A percentile compares a stretch with the other conserved stretches of the same genome.
Conservation (phyloP, 23 tunicate genomes). For the Ciona savignyi region DNA sequence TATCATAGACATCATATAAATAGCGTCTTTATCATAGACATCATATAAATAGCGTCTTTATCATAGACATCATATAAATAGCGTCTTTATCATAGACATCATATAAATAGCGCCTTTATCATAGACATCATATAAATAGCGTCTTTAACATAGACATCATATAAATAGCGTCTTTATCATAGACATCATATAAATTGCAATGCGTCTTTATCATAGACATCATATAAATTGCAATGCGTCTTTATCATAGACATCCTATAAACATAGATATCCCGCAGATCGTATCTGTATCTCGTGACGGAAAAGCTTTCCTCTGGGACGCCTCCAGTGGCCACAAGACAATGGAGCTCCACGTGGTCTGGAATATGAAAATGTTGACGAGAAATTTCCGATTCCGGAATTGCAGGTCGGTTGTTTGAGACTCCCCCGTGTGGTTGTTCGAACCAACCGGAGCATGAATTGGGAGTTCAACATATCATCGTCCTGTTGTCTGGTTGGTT, state of each 20-base stretch:
- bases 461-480: too few species aligned
- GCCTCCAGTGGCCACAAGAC: conserved; percentile 26
- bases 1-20: neutral
- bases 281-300: conserved; percentile 66
- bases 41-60: neutral
- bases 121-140: neutral
- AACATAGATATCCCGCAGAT: conserved; percentile 12
- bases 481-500: too few species aligned
- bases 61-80: neutral
- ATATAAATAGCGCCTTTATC: neutral
- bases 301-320: conserved; percentile 58
- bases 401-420: conserved; percentile 35
- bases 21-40: neutral
- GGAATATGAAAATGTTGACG: conserved; percentile 52
- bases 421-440: too few species aligned
- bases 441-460: too few species aligned
- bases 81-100: neutral
- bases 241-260: neutral
- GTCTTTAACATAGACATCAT: neutral
- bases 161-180: neutral
- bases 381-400: conserved; percentile 45
- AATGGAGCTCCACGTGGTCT: conserved; percentile 38
- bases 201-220: neutral
- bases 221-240: neutral
- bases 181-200: neutral